These are phyloP conservation scores for Drosophila mercatorum DNA, from an alignment of 2,888 invertebrate species.

Conservation along the genomic window DNA sequence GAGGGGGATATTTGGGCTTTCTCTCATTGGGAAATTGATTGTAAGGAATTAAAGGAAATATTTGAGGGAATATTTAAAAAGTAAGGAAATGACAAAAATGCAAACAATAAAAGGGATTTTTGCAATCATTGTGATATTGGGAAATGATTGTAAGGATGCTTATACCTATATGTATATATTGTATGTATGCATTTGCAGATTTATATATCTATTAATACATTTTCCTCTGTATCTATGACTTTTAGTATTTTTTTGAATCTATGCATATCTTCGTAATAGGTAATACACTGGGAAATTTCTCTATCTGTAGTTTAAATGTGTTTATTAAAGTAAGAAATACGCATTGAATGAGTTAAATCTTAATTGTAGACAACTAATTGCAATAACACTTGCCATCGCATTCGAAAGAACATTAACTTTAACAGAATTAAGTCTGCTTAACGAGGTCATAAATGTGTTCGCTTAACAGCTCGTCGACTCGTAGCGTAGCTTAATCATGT, in stretches of 20 bases:
- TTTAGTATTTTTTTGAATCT: background rate
- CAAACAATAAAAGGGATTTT: too few relatives aligned
- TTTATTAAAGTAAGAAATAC: background rate
- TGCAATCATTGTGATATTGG: too few relatives aligned
- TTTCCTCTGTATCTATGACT: background rate
- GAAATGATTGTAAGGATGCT: too few relatives aligned
- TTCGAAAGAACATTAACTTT: conserved; percentile 4
- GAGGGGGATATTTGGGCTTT: too few relatives aligned
- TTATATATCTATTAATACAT: background rate
- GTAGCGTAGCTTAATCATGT: conserved; percentile 3
- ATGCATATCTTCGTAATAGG: background rate
- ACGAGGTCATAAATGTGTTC: conserved; percentile 13
- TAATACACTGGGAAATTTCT: background rate
- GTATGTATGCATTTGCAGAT: background rate
- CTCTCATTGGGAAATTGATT: too few relatives aligned
- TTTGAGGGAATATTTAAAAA: too few relatives aligned
- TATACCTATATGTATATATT: too few relatives aligned
- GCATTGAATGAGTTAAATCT: background rate
- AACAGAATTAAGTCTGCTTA: conserved; percentile 10
- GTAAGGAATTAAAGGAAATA: too few relatives aligned
- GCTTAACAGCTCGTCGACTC: conserved; percentile 16
- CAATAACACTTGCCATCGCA: conserved; percentile 3
- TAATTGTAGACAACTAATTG: conserved; percentile 12
- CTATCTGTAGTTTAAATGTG: background rate
- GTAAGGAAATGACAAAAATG: too few relatives aligned